phyloP scores from a whole-genome alignment of 1,140 invertebrate species.

The Maconellicoccus hirsutus region DNA sequence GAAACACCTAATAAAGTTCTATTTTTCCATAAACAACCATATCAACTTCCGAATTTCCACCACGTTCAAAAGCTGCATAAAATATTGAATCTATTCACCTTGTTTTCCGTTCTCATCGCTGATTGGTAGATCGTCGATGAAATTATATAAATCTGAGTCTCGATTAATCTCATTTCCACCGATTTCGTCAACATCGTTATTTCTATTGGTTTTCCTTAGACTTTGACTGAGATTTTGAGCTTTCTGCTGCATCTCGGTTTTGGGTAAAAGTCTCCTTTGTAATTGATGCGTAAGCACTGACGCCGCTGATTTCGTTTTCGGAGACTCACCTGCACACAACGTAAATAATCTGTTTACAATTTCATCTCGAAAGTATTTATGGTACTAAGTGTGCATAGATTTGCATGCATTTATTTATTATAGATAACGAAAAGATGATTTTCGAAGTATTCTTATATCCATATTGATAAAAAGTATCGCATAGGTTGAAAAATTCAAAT shows the following conservation, averaged over 20 bases:
- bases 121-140: not conserved
- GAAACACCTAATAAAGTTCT: too few relatives aligned
- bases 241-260: conserved; percentile 9
- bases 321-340: conserved; percentile 10
- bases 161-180: conserved; percentile 1
- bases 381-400: too few relatives aligned
- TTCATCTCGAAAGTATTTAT: too few relatives aligned
- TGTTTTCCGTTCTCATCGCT: not conserved
- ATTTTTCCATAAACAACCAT: too few relatives aligned
- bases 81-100: not conserved
- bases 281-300: not conserved
- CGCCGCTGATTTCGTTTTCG: not conserved
- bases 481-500: too few relatives aligned
- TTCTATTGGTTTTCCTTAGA: not conserved
- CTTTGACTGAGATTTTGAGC: not conserved
- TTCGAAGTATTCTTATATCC: too few relatives aligned
- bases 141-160: not conserved
- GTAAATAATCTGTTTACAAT: not conserved
- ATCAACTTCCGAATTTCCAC: too few relatives aligned
- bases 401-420: too few relatives aligned
- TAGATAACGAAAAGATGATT: too few relatives aligned
- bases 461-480: too few relatives aligned
- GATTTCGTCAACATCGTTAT: not conserved
- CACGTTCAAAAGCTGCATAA: too few relatives aligned
- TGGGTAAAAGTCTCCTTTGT: not conserved